Base-by-base conservation (phyloP, 2,797 vertebrate species). In the Buceros bicornis region DNA sequence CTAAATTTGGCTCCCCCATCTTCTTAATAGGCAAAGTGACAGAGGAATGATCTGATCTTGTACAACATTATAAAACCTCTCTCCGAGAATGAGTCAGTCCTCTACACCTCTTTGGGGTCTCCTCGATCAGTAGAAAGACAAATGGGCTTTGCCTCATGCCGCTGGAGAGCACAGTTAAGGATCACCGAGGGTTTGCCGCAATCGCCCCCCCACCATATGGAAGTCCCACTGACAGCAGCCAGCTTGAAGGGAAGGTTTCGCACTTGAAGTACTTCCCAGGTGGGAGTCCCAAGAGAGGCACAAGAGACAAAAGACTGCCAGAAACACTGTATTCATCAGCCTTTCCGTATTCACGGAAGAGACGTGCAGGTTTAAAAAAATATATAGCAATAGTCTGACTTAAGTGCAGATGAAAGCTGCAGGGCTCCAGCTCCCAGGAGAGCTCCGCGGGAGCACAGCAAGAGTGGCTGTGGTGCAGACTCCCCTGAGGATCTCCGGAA, bases 401-500 rank as follows among this genome's bases (percentile, higher is more conserved):
- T n/a, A 19, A 92, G 48, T 11, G 56, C 58, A 89, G 74, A 13
- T 45, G 47, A 53, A 93, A 96, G 64, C 77, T 81, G 28, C 70
- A 45, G 80, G 66, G 65, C 57, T 54, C 45, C 0, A 0, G 31
- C 50, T 84, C 54, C 62, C 21, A 3, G 51, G 40, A 82, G 50
- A 84, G 77, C 72, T 89, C 76, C 56, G 60, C 0, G 0, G 61
- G 28, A 80, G 16, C 67, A 40, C 37, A 85, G 66, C 26, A 24
- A 40, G 29, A 37, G 33, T 2, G 2, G 58, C 56, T 13, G 0
- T 0, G 0, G 25, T 14, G 22, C 72, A 28, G 62, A 13, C 19
- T 57, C 35, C 67, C 47, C n/a, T 22, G 33, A 65, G 80, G 45
- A 37, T 26, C 65, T 57, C 57, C 65, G 45, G 61, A 35, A 24